These are phyloP conservation scores for Chironomus tentans DNA, from an alignment of 2,888 invertebrate genomes.

Conservation along the genomic window DNA sequence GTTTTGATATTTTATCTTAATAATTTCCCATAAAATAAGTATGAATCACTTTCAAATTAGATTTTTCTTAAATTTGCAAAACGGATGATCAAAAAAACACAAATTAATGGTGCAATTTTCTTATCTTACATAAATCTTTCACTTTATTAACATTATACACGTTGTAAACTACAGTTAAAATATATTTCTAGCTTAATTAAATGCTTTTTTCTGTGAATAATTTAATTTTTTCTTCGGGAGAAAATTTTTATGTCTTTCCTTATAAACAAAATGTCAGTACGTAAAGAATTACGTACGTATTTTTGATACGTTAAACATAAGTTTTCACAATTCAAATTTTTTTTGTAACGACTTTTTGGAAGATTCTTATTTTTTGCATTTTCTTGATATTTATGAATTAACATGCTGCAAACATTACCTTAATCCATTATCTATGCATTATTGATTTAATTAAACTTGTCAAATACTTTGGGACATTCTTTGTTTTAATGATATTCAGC, in stretches of 20 bases:
- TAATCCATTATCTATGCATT: no score
- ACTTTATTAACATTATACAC: not conserved
- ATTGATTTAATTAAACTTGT: no score
- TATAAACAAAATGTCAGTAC: not conserved
- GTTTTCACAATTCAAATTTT: no score
- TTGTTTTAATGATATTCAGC: no score
- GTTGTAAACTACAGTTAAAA: not conserved
- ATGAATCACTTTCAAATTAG: not conserved
- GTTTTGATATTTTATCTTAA: not conserved
- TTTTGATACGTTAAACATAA: no score
- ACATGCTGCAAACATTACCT: no score
- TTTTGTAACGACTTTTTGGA: no score
- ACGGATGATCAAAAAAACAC: slow-evolving; percentile 17
- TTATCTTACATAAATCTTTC: not conserved
- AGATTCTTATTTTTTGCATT: no score
- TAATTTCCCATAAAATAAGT: not conserved
- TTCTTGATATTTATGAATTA: no score
- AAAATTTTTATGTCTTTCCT: not conserved
- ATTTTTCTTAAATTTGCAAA: not conserved
- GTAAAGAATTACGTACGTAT: no score
- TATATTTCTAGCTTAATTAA: not conserved
- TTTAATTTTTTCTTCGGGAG: not conserved
- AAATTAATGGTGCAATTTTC: not conserved
- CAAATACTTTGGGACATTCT: no score
- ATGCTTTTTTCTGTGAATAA: slow-evolving; percentile 15